Percentiles rank a stretch among this genome's conserved stretches.
These are phyloP conservation scores for Zingel zingel DNA, from an alignment of 2,113 vertebrate genomes.

Conservation along the genomic window DNA sequence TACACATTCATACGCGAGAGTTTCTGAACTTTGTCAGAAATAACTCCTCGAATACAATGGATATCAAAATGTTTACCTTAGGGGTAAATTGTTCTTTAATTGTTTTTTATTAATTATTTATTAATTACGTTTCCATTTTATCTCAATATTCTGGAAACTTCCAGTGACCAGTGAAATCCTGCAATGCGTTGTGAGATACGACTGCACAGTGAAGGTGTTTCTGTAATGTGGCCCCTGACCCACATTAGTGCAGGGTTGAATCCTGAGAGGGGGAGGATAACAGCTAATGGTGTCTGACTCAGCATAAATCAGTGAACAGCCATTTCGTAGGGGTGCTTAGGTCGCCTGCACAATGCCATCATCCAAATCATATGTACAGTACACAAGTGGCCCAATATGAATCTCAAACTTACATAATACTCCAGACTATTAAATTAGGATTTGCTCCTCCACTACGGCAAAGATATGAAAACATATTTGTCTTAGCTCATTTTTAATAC, in stretches of 20 bases:
- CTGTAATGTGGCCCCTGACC: conserved; percentile 69
- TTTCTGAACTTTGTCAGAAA: neutral
- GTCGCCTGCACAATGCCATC: conserved; percentile 49
- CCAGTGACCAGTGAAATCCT: conserved; percentile 19
- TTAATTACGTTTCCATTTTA: neutral
- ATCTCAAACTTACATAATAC: conserved; percentile 16
- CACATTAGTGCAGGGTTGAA: conserved; percentile 66
- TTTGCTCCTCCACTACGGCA: conserved; percentile 5
- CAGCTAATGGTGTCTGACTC: conserved; percentile 76
- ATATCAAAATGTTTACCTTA: neutral
- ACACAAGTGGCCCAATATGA: conserved; percentile 28
- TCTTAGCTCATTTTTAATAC: neutral
- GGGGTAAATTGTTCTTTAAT: too few species aligned
- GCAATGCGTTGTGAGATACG: conserved; percentile 51
- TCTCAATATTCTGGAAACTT: conserved; percentile 19
- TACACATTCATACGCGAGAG: neutral
- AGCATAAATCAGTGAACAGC: conserved; percentile 60
- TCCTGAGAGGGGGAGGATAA: conserved; percentile 68
- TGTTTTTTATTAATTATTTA: neutral
- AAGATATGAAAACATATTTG: conserved; percentile 10
- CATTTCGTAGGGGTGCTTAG: conserved; percentile 49
- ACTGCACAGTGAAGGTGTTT: conserved; percentile 52
- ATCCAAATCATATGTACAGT: conserved; percentile 33
- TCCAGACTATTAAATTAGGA: conserved; percentile 11
- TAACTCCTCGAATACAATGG: neutral